These are phyloP conservation scores for Thaumetopoea pityocampa DNA, from an alignment of 1,140 invertebrate species.

Conservation along the genomic window DNA sequence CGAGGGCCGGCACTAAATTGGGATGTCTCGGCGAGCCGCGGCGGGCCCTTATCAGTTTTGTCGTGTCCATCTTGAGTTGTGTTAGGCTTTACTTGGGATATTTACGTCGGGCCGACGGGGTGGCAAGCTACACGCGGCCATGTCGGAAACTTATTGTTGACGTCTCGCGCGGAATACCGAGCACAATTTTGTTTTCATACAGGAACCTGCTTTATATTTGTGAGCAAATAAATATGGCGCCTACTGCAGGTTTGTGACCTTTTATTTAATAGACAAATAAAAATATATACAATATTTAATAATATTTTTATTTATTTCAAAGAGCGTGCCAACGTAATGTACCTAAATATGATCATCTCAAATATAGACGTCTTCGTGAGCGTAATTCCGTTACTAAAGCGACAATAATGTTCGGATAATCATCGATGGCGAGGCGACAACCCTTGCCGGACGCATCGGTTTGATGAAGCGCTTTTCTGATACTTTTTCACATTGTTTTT, in stretches of 20 bases:
- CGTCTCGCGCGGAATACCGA: constrained; percentile 29
- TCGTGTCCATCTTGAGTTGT: constrained; percentile 74
- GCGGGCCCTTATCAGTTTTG: constrained; percentile 67
- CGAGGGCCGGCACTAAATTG: constrained; percentile 69
- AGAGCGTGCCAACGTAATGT: no score
- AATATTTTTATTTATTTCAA: no score
- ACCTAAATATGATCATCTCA: constrained; percentile 1
- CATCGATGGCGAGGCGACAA: constrained; percentile 43
- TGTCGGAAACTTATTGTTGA: constrained; percentile 62
- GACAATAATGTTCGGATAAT: constrained; percentile 14
- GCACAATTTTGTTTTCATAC: constrained; percentile 30
- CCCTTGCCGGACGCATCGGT: constrained; percentile 63
- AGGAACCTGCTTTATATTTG: constrained; percentile 12
- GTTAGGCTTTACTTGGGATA: constrained; percentile 72
- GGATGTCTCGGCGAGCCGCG: constrained; percentile 65
- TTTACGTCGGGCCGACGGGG: constrained; percentile 60
- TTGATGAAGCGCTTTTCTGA: constrained; percentile 71
- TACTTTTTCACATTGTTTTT: constrained; percentile 57
- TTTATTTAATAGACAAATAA: no score
- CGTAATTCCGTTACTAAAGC: constrained; percentile 4
- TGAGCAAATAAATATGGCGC: constrained; percentile 3
- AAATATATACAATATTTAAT: no score
- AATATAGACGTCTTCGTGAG: constrained; percentile 11
- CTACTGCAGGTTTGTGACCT: no score
- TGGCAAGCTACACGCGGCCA: constrained; percentile 65